Percentiles rank a stretch among this genome's conserved stretches.
Conservation (phyloP, 2,888 invertebrate genomes). For the Agrypnus murinus region DNA sequence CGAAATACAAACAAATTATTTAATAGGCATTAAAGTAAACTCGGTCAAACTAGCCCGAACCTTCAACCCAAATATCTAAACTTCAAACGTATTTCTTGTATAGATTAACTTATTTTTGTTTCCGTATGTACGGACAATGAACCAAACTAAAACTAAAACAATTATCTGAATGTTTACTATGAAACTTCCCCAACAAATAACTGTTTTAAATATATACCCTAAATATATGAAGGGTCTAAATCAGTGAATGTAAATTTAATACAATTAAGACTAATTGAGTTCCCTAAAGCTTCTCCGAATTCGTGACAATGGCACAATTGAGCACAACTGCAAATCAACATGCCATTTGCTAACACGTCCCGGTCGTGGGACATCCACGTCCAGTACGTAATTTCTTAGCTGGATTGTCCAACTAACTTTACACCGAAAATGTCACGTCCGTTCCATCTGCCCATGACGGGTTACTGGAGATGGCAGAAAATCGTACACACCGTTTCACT, state of each 20-base stretch:
- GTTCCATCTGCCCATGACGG: conserved; percentile 53
- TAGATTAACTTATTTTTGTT: background rate
- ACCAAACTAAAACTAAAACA: no score
- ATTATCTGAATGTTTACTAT: no score
- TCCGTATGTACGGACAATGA: no score
- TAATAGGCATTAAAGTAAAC: background rate
- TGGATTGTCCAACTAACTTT: conserved; percentile 43
- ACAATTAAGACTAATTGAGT: conserved; percentile 55
- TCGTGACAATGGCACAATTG: conserved; percentile 46
- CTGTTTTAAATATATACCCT: conserved; percentile 39
- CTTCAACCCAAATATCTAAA: background rate
- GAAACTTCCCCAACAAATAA: background rate
- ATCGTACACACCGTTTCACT: conserved; percentile 39
- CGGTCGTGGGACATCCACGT: conserved; percentile 44
- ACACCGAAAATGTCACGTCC: conserved; percentile 51
- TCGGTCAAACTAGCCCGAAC: background rate
- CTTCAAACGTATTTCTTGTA: background rate
- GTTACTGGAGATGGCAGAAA: conserved; percentile 38
- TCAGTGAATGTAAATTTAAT: conserved; percentile 54
- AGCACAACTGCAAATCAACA: conserved; percentile 46
- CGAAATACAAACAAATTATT: conserved; percentile 2
- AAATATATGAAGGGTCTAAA: conserved; percentile 48
- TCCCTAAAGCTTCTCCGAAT: conserved; percentile 46
- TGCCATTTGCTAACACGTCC: conserved; percentile 45
- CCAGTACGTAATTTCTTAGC: conserved; percentile 45